A percentile compares a stretch with the other conserved stretches of the same genome.
phyloP scores from a whole-genome alignment of 1,140 invertebrate species.

The Parapsyche elsis region DNA sequence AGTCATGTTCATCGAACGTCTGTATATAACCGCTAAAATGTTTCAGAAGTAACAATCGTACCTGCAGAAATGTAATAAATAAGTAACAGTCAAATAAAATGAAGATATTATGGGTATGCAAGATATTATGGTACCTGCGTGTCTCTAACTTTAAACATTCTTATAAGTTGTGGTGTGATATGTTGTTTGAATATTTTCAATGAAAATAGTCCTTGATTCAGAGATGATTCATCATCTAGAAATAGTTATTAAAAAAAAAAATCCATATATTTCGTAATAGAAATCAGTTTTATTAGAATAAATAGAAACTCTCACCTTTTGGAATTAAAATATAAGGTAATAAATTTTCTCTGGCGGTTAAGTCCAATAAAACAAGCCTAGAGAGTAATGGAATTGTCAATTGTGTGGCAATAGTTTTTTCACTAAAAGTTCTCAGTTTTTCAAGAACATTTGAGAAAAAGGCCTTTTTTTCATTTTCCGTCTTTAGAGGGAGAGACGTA shows the following conservation, averaged over 20 bases:
- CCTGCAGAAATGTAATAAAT: constrained; percentile 56
- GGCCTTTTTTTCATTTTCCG: constrained; percentile 76
- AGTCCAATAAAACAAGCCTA: constrained; percentile 83
- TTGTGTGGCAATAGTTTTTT: constrained; percentile 81
- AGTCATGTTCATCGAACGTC: constrained; percentile 76
- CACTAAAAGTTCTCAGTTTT: constrained; percentile 76
- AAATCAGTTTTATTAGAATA: not conserved
- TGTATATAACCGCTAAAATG: constrained; percentile 78
- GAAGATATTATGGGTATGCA: not conserved
- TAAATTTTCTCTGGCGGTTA: constrained; percentile 78
- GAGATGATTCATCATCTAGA: constrained; percentile 6
- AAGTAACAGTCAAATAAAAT: not conserved
- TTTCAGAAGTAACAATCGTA: constrained; percentile 75
- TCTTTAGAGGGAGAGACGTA: constrained; percentile 82
- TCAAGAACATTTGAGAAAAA: constrained; percentile 79
- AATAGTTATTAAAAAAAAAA: not conserved
- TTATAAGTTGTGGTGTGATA: constrained; percentile 77
- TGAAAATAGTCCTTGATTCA: constrained; percentile 70
- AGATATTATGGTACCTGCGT: constrained; percentile 68
- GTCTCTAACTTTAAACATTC: constrained; percentile 82
- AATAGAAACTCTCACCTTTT: constrained; percentile 14
- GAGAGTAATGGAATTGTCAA: constrained; percentile 80
- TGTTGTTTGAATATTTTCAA: constrained; percentile 74
- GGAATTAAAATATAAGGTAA: constrained; percentile 72
- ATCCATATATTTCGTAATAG: not conserved